Evolutionary conservation across 2,113 vertebrate species (phyloP), one percentile per base, ranked within the genome.

Genomic region (Verasper variegatus): DNA sequence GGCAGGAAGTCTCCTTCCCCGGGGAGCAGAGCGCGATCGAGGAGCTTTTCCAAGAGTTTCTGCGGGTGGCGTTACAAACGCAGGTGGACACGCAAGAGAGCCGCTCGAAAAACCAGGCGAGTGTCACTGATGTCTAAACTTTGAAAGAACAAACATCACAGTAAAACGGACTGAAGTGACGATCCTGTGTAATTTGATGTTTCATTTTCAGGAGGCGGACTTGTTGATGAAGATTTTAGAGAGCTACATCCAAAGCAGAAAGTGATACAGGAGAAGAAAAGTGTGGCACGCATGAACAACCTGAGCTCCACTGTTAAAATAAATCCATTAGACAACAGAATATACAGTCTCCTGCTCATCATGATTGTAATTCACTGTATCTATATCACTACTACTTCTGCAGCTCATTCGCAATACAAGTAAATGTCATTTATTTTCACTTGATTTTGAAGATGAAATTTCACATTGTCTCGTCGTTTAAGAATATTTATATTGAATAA

Each of bases 141-240:
- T 10, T 11, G 4, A 23, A 23, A 23, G 7, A 13, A 0, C 2
- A 26, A 10, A 15, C 3, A 4, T 55, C 9, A 18, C 8, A 17
- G 15, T 7, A 45, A 14, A 27, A 26, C 6, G 1, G 56, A 6
- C 61, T 15, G 37, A 42, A 2, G 2, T 13, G 13, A 1, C 47
- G 4, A 26, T 9, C 54, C 3, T 66, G 14, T 21, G 1, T 17
- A 20, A 45, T 52, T 1, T 47, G 17, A 35, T 52, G 11, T 83
- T 1, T 35, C 72, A 31, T 92, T 84, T 89, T 76, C 54, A 97
- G 96, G 95, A 95, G 72, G 84, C 86, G 1, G 92, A 95, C 54
- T 87, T 95, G 78, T 66, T 96, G 79, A 90, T 92, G 77, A 96
- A 95, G 91, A 91, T 96, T 84, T 92, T 97, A 92, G 92, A 94